Evolutionary conservation across 1,140 invertebrate genomes (phyloP), one percentile per base, ranked within the genome.

Genomic region (Zaprionus tsacasi): DNA sequence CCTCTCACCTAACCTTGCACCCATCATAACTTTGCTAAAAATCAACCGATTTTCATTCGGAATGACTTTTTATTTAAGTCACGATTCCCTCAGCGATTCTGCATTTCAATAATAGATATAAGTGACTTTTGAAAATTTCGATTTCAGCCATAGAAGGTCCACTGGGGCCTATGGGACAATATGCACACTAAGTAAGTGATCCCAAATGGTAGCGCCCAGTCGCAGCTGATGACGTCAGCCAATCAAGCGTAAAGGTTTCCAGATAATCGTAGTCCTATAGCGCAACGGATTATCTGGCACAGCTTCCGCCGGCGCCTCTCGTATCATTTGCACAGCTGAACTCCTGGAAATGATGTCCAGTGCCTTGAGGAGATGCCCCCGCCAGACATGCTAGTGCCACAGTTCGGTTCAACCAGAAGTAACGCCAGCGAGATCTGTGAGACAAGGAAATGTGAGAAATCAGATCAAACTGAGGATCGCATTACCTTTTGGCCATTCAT

Each of bases 191-290:
- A 56, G 92, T 30, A 4, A 30, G 6, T 30, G 6, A 30, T 30
- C 21, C 21, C 21, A 21, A 30, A 30, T 30, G 4, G n/a, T n/a
- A 27, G 25, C 83, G 1, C 91, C 91, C 27, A 92, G 17, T 1
- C 54, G 48, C 0, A 91, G 59, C 13, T 81, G 55, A 4, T 52
- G 65, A 10, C 81, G 58, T 79, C 21, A 92, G 50, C 91, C 90
- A 92, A 25, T 90, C 75, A 10, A 92, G 36, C 13, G 92, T 6
- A 63, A 91, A 92, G 13, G 92, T 82, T 75, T 92, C 91, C 52
- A 92, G 50, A 56, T 82, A 90, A 1, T 11, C 45, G 10, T 52
- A 57, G 56, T 92, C 80, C 60, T 90, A 91, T 85, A 92, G 25
- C 80, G 79, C n/a, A 92, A 25, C 1, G 73, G 76, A 7, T 90